These are phyloP conservation scores for Aethes cnicana DNA, from an alignment of 2,888 invertebrate species.

Conservation along the genomic window DNA sequence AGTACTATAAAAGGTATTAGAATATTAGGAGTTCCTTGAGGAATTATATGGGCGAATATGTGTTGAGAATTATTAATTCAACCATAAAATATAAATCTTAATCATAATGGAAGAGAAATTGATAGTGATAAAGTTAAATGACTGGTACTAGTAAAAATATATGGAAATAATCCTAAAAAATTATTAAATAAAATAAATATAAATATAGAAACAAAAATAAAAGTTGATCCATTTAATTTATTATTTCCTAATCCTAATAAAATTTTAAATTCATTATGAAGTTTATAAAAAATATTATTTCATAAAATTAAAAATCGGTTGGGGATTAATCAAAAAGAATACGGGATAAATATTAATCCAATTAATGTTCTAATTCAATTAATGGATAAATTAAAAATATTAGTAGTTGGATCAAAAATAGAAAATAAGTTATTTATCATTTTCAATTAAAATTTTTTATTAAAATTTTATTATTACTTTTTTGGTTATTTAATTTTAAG, in stretches of 20 bases:
- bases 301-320: constrained; percentile 79
- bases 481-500: no score
- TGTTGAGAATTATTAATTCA: no score
- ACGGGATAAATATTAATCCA: constrained; percentile 76
- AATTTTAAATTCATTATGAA: constrained; percentile 83
- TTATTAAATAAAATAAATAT: constrained; percentile 86
- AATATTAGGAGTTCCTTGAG: no score
- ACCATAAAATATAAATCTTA: no score
- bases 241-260: constrained; percentile 70
- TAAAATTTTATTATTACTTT: constrained; percentile 47
- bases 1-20: no score
- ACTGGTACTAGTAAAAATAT: constrained; percentile 90
- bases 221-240: no score
- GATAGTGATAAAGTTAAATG: no score
- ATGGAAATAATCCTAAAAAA: constrained; percentile 86
- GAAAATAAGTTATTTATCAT: no score
- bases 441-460: constrained; percentile 71
- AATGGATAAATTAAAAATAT: constrained; percentile 73
- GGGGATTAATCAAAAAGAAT: constrained; percentile 79
- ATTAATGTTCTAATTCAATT: constrained; percentile 84
- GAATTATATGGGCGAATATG: no score
- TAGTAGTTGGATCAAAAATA: constrained; percentile 85
- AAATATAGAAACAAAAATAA: no score
- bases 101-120: no score
- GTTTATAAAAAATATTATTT: constrained; percentile 61